Base-by-base conservation (phyloP, 2,888 invertebrate species). In the Lordiphosa andalusiaca region DNA sequence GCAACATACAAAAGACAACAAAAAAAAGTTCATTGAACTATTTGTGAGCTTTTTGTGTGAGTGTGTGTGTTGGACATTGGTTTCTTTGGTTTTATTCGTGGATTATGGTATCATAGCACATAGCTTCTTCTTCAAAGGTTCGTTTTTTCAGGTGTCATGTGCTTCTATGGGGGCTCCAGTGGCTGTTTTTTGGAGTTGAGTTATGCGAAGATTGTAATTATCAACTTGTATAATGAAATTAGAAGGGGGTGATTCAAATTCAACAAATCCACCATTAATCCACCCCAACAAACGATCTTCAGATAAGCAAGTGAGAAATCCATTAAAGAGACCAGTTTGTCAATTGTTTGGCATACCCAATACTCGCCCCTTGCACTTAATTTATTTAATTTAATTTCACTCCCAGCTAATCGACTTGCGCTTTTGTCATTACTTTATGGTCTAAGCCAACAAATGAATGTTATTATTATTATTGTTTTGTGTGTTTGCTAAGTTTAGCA, bases 51-150 rank as follows among this genome's bases (percentile, higher is more conserved):
- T 83, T 82, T 81, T 69, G 53, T 49, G 53, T 40, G 57, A 53
- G 23, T 61, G 54, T 71, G 54, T 71, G 64, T 67, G 73, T 72
- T 70, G 76, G 76, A 69, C 67, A 64, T 61, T 62, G 72, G 82
- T 84, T 83, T 85, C 86, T 82, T 83, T 75, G 66, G 75, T 75
- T 84, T 85, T 84, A 84, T 83, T 85, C 83, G 83, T 85, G 83
- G 80, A 84, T 84, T 81, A 85, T 81, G 81, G 86, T 78, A 78
- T 85, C 84, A 85, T 83, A 84, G 82, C 82, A 55, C 49, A 65
- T 62, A 82, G 69, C 69, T 69, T 70, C 78, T 84, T 85, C 58
- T 58, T 57, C 63, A 70, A 71, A 66, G 66, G 66, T 71, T 68
- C 33, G 19, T 5, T 44, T 44, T 62, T 36, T 49, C 44, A 61